Percentiles rank a stretch among this genome's conserved stretches.
Evolutionary conservation across 2,113 vertebrate species (phyloP).

Genomic region (Serinus canaria): DNA sequence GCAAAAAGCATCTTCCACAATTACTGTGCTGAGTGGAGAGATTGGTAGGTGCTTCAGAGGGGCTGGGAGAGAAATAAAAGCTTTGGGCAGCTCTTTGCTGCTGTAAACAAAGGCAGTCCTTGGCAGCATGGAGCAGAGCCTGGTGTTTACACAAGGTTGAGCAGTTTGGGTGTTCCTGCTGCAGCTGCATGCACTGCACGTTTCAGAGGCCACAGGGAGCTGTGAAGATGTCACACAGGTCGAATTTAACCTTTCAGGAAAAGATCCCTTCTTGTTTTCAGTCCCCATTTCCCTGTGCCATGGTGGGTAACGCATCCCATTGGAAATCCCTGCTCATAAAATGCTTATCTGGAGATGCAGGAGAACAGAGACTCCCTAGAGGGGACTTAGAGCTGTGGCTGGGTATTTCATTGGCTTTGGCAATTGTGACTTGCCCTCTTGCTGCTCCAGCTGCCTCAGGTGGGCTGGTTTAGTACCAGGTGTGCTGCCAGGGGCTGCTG

Average conservation of each 20-base stretch:
- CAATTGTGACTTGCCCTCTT: not conserved
- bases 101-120: slow-evolving; percentile 2
- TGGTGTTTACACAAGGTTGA: not conserved
- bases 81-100: not conserved
- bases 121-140: not conserved
- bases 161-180: not conserved
- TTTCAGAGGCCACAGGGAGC: not conserved
- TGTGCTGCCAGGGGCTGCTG: not conserved
- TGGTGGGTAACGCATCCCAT: not conserved
- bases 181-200: not conserved
- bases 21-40: slow-evolving; percentile 48
- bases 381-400: not conserved
- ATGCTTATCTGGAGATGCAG: not conserved
- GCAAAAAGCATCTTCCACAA: slow-evolving; percentile 62
- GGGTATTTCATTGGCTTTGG: not conserved
- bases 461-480: not conserved
- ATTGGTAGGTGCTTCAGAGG: slow-evolving; percentile 27
- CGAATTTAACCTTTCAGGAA: not conserved
- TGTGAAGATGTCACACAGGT: not conserved
- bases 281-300: not conserved
- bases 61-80: not conserved
- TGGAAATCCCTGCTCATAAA: not conserved
- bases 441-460: fast-evolving
- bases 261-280: not conserved
- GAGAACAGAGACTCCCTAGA: not conserved